phyloP scores from a whole-genome alignment of 2,113 vertebrate species.

The Castor canadensis region DNA sequence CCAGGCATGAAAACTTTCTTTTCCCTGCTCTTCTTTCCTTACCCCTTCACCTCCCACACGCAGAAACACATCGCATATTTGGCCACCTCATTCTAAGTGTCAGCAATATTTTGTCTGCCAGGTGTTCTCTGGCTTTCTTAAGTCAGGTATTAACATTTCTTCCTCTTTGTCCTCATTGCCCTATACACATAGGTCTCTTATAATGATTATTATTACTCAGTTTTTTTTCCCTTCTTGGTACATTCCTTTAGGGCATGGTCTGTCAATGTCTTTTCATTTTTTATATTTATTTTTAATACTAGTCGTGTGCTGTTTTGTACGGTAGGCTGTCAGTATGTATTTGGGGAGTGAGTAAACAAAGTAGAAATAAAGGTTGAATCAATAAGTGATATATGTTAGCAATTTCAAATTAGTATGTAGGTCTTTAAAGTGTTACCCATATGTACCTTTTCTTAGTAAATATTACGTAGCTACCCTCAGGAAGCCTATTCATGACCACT shows the following conservation, averaged over 20 bases:
- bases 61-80: neutral
- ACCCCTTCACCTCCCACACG: fast-evolving
- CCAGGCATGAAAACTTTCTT: neutral
- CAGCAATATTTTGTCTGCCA: neutral
- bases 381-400: neutral
- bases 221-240: neutral
- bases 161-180: neutral
- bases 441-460: neutral
- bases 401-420: neutral
- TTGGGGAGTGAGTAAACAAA: neutral
- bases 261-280: neutral
- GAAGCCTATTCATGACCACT: neutral
- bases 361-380: neutral
- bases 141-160: neutral
- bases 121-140: neutral
- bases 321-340: neutral
- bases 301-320: neutral
- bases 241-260: neutral
- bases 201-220: neutral
- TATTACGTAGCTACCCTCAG: neutral
- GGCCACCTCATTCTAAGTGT: neutral
- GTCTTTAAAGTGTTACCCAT: neutral
- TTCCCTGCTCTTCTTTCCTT: neutral
- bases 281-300: neutral
- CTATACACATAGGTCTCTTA: neutral